Conservation (phyloP, 2,888 invertebrate genomes). For the Liodrosophila aerea region DNA sequence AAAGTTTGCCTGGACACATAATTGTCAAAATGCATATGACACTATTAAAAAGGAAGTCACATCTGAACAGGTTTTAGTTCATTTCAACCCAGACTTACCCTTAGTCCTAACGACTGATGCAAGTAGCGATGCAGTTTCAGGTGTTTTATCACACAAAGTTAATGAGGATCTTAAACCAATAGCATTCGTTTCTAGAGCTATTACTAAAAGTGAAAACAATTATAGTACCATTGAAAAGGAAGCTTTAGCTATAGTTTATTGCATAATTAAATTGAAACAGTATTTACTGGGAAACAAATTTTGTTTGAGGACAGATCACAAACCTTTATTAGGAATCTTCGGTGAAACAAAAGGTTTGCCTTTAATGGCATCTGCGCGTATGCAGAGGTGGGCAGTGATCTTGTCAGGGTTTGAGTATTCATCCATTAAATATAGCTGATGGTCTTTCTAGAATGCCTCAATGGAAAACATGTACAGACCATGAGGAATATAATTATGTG, state of each 20-base stretch:
- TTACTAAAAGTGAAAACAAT: background rate
- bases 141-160: no score
- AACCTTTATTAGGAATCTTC: background rate
- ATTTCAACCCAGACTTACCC: no score
- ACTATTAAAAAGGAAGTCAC: no score
- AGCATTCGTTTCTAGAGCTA: background rate
- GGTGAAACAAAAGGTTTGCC: background rate
- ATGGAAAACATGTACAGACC: no score
- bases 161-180: background rate
- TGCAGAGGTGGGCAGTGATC: background rate
- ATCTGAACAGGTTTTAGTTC: no score
- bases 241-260: background rate
- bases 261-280: background rate
- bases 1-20: no score
- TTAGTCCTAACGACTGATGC: no score
- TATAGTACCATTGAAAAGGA: background rate
- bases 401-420: slow-evolving; percentile 1
- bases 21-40: no score
- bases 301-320: background rate
- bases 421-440: background rate
- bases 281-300: background rate
- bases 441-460: background rate
- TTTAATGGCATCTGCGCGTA: background rate
- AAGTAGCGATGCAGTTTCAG: no score
- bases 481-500: background rate